Evolutionary conservation across 2,797 vertebrate species (phyloP), one percentile per base, ranked within the genome.

Genomic region (Acanthurus lineatus): DNA sequence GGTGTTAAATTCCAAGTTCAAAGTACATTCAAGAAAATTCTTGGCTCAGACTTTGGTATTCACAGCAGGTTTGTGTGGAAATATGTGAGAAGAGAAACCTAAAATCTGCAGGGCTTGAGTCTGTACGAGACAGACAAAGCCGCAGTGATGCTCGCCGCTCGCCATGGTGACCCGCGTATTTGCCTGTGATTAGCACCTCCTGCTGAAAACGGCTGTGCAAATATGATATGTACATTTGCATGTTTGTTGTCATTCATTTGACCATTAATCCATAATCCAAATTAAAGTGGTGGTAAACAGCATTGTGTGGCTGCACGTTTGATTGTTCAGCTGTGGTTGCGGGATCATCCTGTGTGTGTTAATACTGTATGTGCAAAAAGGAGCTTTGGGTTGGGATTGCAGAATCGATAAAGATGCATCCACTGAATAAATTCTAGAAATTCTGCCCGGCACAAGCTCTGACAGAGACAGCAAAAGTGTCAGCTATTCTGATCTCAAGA

Each of bases 211-310:
- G 86, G 87, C 92, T 93, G 93, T 82, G 85, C 83, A 93, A 93
- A 94, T 93, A 93, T 74, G 93, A 93, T 93, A 93, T 80, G 90
- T 88, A 82, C 81, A 84, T 93, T 91, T 88, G 90, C 87, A 74
- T 88, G 84, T 88, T 86, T 92, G 92, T 85, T 84, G 84, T 91
- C 81, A 78, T 82, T 84, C 84, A 77, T 92, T 91, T 89, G 72
- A 69, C 82, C 86, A 88, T 88, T 94, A 93, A 94, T 93, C 92
- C 85, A 86, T 89, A 92, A 92, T 90, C 88, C 82, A 90, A 92
- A 92, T 86, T 76, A 78, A 87, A 89, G 86, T 73, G 88, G 68
- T 64, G 71, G 89, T 84, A 90, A 90, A 88, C 88, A 79, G 75
- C 65, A 10, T 54, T 81, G 87, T 84, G 84, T 38, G 77, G 70